phyloP scores from a whole-genome alignment of 2,113 vertebrate genomes.

The Sinocyclocheilus anshuiensis region DNA sequence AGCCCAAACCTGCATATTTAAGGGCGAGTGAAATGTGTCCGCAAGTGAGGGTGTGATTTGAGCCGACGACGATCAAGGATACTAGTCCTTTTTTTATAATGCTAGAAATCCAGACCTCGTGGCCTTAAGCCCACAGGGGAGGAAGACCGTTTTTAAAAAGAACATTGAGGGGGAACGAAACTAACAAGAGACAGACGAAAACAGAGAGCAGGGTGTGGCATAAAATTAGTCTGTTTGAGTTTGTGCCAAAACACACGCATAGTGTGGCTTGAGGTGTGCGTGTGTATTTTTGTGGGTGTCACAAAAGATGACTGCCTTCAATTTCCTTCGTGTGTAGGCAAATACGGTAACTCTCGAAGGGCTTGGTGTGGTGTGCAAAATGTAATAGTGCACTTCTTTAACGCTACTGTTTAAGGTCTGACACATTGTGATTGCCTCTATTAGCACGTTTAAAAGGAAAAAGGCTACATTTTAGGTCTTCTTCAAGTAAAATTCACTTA shows the following conservation, averaged over 20 bases:
- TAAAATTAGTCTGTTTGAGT: background rate
- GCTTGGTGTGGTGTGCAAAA: background rate
- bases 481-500: background rate
- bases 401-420: constrained; percentile 39
- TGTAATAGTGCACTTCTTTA: constrained; percentile 37
- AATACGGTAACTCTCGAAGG: background rate
- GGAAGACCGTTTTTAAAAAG: constrained; percentile 43
- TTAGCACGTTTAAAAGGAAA: constrained; percentile 14
- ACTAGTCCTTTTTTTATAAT: background rate
- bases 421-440: constrained; percentile 24
- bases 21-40: constrained; percentile 12
- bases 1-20: constrained; percentile 40
- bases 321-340: background rate
- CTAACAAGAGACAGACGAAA: background rate
- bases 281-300: background rate
- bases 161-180: background rate
- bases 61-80: background rate
- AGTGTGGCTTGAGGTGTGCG: constrained; percentile 16
- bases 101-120: constrained; percentile 7
- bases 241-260: constrained; percentile 31
- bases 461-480: constrained; percentile 30
- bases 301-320: background rate
- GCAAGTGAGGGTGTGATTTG: background rate
- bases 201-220: constrained; percentile 14
- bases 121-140: constrained; percentile 20